These are phyloP conservation scores for Phodopus roborovskii DNA, from an alignment of 2,113 vertebrate genomes.

Conservation along the genomic window DNA sequence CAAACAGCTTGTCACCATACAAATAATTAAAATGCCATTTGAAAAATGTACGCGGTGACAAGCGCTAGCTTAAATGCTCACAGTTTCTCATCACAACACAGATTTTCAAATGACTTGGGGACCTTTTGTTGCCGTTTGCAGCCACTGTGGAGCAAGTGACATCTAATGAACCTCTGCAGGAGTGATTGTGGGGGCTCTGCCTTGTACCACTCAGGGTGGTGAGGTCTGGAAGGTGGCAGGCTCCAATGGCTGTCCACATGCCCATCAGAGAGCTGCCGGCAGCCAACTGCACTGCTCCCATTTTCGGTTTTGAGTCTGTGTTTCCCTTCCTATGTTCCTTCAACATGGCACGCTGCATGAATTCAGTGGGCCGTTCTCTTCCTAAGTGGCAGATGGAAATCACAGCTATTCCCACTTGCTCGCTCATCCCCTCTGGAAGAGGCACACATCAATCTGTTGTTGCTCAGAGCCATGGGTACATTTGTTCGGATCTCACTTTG, in stretches of 20 bases:
- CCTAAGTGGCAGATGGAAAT: slow-evolving; percentile 12
- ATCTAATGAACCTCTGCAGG: fast-evolving
- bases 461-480: not conserved
- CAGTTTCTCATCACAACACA: not conserved
- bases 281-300: not conserved
- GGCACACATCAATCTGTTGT: not conserved
- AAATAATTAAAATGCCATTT: slow-evolving; percentile 41
- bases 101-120: not conserved
- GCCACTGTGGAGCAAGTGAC: not conserved
- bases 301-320: not conserved
- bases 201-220: fast-evolving
- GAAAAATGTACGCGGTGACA: not conserved
- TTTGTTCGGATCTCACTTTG: not conserved
- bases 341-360: not conserved
- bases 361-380: not conserved
- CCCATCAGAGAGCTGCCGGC: not conserved
- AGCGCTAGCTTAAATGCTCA: not conserved
- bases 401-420: not conserved
- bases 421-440: not conserved
- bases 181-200: fast-evolving
- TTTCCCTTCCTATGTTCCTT: not conserved
- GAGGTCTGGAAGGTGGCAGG: not conserved
- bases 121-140: not conserved
- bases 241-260: fast-evolving
- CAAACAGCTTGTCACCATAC: slow-evolving; percentile 58